Percentiles rank a stretch among this genome's conserved stretches.
These are phyloP conservation scores for Parnassius apollo DNA, from an alignment of 2,888 invertebrate genomes.

Conservation along the genomic window DNA sequence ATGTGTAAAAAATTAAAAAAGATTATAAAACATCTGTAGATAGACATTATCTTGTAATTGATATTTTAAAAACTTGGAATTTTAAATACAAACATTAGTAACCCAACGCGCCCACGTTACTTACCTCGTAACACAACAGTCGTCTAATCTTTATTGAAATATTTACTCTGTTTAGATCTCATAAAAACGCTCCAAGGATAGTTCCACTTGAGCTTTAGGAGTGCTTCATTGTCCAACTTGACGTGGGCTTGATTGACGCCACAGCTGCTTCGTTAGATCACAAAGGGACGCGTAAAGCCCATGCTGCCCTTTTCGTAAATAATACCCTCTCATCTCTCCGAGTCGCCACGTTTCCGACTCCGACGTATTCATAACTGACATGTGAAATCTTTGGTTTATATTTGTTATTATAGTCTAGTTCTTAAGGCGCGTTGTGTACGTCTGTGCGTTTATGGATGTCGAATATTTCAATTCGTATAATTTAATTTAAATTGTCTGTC, in stretches of 20 bases:
- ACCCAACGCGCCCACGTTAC: too few relatives aligned
- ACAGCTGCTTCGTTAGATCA: slow-evolving; percentile 60
- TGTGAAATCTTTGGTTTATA: not conserved
- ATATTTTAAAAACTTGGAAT: too few relatives aligned
- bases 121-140: too few relatives aligned
- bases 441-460: not conserved
- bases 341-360: not conserved
- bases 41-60: too few relatives aligned
- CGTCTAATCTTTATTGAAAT: too few relatives aligned
- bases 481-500: slow-evolving; percentile 11
- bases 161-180: not conserved
- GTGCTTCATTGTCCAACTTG: slow-evolving; percentile 44
- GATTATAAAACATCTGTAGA: too few relatives aligned
- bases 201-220: slow-evolving; percentile 15
- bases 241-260: slow-evolving; percentile 59
- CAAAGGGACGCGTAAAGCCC: slow-evolving; percentile 40
- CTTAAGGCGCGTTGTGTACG: not conserved
- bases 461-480: slow-evolving; percentile 10
- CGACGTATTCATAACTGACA: not conserved
- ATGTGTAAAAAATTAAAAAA: too few relatives aligned
- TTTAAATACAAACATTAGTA: too few relatives aligned
- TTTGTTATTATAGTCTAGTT: slow-evolving; percentile 6
- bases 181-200: not conserved
- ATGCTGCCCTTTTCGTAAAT: slow-evolving; percentile 46
- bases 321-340: slow-evolving; percentile 48